Conservation (phyloP, 2,113 vertebrate species). For the Pipa parva region DNA sequence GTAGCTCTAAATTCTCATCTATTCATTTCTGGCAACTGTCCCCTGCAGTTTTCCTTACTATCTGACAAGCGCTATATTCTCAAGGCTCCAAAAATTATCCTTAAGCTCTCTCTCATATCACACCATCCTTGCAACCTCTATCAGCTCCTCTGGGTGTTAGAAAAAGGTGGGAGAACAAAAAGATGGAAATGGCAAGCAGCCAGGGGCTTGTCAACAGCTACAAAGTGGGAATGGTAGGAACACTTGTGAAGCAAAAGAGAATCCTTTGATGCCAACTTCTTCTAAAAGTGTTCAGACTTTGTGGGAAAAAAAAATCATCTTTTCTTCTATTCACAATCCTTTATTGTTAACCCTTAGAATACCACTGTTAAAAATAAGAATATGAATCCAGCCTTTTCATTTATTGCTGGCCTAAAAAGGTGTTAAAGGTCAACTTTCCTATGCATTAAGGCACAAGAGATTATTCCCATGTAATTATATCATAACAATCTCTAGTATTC, state of each 20-base stretch:
- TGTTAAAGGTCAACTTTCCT: no score
- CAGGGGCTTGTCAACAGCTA: slow-evolving; percentile 16
- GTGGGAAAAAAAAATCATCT: neutral
- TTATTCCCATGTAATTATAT: no score
- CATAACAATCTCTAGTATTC: no score
- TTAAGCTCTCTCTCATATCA: neutral
- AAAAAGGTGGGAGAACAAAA: slow-evolving; percentile 2
- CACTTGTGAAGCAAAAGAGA: neutral
- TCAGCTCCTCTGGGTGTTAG: neutral
- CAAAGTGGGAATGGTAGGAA: slow-evolving; percentile 14
- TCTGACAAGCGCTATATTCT: slow-evolving; percentile 7
- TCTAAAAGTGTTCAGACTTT: neutral
- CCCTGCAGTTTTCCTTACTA: neutral
- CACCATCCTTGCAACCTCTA: neutral
- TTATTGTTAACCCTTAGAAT: slow-evolving; percentile 48
- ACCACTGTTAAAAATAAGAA: no score
- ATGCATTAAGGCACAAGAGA: no score
- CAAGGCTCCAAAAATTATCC: neutral
- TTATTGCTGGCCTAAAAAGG: slow-evolving; percentile 44
- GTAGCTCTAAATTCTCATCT: slow-evolving; percentile 20
- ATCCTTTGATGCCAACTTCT: neutral
- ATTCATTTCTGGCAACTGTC: slow-evolving; percentile 2
- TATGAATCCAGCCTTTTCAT: no score
- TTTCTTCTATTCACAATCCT: slow-evolving; percentile 23
- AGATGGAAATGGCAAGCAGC: slow-evolving; percentile 11